Base-by-base conservation (phyloP, 2,113 vertebrate genomes). In the Clinocottus analis region DNA sequence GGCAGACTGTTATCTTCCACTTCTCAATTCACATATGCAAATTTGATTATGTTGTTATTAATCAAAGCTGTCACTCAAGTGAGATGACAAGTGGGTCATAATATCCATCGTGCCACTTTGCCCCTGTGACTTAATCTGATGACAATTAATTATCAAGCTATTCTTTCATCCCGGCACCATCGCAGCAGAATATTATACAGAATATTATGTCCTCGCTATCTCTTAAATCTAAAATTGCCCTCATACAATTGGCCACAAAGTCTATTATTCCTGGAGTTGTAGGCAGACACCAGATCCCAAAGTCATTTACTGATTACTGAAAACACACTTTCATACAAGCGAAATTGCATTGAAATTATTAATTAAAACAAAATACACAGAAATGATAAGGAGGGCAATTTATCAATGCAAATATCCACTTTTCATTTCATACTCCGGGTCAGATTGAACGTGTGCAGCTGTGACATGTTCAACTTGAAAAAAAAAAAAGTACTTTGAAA, bases 41-140 rank as follows among this genome's bases (percentile, higher is more conserved):
- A 89, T 87, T 31, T 71, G 61, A 87, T 88, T 74, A 69, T 65
- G 75, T 79, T 83, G 71, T 79, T 83, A 61, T 85, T 78, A 85
- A 88, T 90, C 74, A 85, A 43, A 80, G 70, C 82, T 73, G 79
- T 82, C 79, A 80, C 61, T 88, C 81, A 82, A 78, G 80, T 70
- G 73, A 62, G 51, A 27, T 23, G 56, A 75, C 62, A 82, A 77
- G 60, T 77, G 64, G 85, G 81, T 86, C 86, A 77, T 23, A 75
- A 70, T 58, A 72, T 74, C 62, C 47, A 56, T 14, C 4, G 13
- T 45, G 49, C 58, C 29, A 13, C 69, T 37, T 72, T 65, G 21
- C 35, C 71, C 19, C 56, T 27, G 56, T 83, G 78, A 74, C 85
- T 79, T 76, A 35, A 69, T 69, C 63, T 76, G 45, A 62, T 45